phyloP scores from a whole-genome alignment of 2,888 invertebrate genomes.

The Eupelmus urozonus region DNA sequence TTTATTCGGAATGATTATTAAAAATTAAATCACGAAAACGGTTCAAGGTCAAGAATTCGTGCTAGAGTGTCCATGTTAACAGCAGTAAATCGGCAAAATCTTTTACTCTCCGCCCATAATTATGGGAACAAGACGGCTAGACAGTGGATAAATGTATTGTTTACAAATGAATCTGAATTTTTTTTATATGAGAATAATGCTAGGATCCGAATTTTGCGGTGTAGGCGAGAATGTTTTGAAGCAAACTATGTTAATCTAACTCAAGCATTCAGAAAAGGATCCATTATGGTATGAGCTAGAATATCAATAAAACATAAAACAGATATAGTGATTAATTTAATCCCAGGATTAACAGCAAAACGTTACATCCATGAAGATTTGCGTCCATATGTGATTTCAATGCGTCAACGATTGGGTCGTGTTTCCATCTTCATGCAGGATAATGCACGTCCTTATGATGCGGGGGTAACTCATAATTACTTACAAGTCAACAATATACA shows the following conservation, averaged over 20 bases:
- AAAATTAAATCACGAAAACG: too few species aligned
- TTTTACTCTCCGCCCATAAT: background rate
- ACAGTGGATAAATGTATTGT: background rate
- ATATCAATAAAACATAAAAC: background rate
- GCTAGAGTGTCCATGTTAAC: too few species aligned
- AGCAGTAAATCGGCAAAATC: too few species aligned
- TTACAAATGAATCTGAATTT: slow-evolving; percentile 1
- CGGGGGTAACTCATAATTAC: background rate
- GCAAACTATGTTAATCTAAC: background rate
- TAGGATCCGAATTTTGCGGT: background rate
- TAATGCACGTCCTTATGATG: background rate
- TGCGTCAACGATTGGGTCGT: background rate
- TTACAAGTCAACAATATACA: background rate
- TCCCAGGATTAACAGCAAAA: background rate
- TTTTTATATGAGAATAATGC: background rate
- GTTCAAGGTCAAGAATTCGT: too few species aligned
- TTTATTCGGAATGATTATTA: too few species aligned
- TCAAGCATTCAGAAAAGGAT: background rate
- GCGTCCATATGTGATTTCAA: too few species aligned
- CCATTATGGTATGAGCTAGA: background rate
- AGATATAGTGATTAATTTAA: background rate
- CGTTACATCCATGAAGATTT: background rate
- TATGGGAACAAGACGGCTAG: background rate
- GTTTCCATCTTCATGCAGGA: background rate
- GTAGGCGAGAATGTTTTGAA: background rate